Percentiles rank a stretch among this genome's conserved stretches.
Conservation (phyloP, 2,113 vertebrate species). For the Chaenogobius annularis region DNA sequence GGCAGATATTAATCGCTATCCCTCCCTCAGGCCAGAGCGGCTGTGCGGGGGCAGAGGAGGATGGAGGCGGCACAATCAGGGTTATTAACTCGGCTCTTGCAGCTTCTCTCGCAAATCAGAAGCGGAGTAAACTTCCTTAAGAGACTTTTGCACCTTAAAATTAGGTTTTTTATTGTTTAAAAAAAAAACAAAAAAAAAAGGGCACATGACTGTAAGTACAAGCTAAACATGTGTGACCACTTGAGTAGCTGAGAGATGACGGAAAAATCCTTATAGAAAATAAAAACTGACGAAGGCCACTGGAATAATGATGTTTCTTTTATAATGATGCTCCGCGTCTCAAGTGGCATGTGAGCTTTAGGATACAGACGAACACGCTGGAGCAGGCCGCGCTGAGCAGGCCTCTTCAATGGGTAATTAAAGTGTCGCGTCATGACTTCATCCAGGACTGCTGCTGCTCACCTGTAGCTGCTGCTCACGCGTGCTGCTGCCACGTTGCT, state of each 20-base stretch:
- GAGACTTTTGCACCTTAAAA: conserved; percentile 67
- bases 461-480: neutral
- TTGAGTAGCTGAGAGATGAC: too few species aligned
- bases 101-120: conserved; percentile 83
- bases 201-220: too few species aligned
- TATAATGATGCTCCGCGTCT: too few species aligned
- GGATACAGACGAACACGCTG: neutral
- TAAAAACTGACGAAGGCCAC: too few species aligned
- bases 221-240: too few species aligned
- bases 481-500: too few species aligned
- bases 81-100: conserved; percentile 89
- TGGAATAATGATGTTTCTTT: too few species aligned
- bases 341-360: too few species aligned
- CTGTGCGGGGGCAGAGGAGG: conserved; percentile 68
- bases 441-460: conserved; percentile 33
- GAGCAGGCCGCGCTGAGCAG: conserved; percentile 34
- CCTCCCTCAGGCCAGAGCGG: conserved; percentile 87
- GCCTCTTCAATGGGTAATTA: conserved; percentile 32
- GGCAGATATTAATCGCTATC: conserved; percentile 99
- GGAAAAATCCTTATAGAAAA: too few species aligned
- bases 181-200: neutral
- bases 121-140: conserved; percentile 78
- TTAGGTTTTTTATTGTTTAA: conserved; percentile 37
- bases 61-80: conserved; percentile 62
- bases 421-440: conserved; percentile 52